These are phyloP conservation scores for Nibea albiflora DNA, from an alignment of 2,113 vertebrate species.

Conservation along the genomic window DNA sequence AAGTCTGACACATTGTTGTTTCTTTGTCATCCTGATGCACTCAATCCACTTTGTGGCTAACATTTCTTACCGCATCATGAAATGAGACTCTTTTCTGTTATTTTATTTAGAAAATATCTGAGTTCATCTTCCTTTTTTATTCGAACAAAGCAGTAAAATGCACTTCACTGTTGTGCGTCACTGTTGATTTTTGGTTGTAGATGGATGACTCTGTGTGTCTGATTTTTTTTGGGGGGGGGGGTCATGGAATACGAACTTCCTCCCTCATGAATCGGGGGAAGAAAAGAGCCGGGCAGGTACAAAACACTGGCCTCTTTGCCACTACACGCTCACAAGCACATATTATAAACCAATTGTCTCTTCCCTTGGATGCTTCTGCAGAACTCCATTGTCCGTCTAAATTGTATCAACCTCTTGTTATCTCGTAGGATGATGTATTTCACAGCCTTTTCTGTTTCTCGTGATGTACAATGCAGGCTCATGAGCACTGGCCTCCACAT, in stretches of 20 bases:
- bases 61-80: constrained; percentile 17
- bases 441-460: constrained; percentile 12
- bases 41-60: constrained; percentile 13
- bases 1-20: constrained; percentile 28
- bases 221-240: background rate
- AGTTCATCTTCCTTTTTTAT: background rate
- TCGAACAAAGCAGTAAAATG: background rate
- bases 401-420: constrained; percentile 39
- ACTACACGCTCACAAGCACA: constrained; percentile 6
- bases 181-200: background rate
- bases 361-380: background rate
- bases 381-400: constrained; percentile 28
- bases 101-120: background rate
- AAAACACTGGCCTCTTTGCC: background rate
- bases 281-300: constrained; percentile 39
- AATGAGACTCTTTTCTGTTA: background rate
- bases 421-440: constrained; percentile 19
- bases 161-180: background rate
- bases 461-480: constrained; percentile 13
- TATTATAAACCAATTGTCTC: constrained; percentile 21
- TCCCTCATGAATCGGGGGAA: constrained; percentile 44
- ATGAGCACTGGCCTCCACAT: constrained; percentile 2
- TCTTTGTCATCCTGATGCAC: constrained; percentile 11
- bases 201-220: background rate
- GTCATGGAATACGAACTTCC: background rate